Percentiles rank a stretch among this genome's conserved stretches.
These are phyloP conservation scores for Sebastes elongatus DNA, from an alignment of 2,797 vertebrate species.

Conservation along the genomic window DNA sequence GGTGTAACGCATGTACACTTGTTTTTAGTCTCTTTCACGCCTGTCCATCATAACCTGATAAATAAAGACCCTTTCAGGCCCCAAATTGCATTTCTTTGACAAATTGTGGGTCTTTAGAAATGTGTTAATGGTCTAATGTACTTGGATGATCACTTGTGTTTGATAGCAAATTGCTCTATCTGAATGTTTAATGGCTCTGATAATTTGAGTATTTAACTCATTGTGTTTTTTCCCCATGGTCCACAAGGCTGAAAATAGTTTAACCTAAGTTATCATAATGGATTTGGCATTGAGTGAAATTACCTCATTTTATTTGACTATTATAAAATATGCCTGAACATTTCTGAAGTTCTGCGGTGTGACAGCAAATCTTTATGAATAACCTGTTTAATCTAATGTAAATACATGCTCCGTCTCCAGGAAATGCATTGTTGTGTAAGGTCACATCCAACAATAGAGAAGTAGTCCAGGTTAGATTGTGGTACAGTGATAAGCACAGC, in stretches of 20 bases:
- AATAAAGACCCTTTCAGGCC: slow-evolving; percentile 75
- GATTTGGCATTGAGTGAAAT: slow-evolving; percentile 74
- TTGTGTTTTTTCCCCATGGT: slow-evolving; percentile 54
- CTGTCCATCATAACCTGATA: slow-evolving; percentile 58
- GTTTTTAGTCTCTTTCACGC: slow-evolving; percentile 47
- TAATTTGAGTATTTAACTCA: slow-evolving; percentile 78
- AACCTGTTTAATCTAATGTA: slow-evolving; percentile 22
- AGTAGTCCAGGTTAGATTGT: slow-evolving; percentile 6
- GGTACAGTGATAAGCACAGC: neutral
- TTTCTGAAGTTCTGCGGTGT: slow-evolving; percentile 7
- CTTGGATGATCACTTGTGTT: slow-evolving; percentile 77
- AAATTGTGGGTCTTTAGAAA: slow-evolving; percentile 81
- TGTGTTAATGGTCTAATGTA: slow-evolving; percentile 80
- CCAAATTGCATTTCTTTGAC: slow-evolving; percentile 82
- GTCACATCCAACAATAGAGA: slow-evolving; percentile 3
- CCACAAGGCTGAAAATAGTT: slow-evolving; percentile 66
- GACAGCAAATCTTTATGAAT: slow-evolving; percentile 12
- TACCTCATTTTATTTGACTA: slow-evolving; percentile 66
- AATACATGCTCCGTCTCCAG: neutral
- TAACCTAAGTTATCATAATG: slow-evolving; percentile 80
- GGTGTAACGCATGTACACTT: neutral
- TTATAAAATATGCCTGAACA: slow-evolving; percentile 32
- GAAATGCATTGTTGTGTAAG: neutral
- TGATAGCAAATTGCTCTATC: slow-evolving; percentile 76
- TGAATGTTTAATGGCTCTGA: slow-evolving; percentile 79